Conservation (phyloP, 2,888 invertebrate genomes). For the Griposia aprilina region DNA sequence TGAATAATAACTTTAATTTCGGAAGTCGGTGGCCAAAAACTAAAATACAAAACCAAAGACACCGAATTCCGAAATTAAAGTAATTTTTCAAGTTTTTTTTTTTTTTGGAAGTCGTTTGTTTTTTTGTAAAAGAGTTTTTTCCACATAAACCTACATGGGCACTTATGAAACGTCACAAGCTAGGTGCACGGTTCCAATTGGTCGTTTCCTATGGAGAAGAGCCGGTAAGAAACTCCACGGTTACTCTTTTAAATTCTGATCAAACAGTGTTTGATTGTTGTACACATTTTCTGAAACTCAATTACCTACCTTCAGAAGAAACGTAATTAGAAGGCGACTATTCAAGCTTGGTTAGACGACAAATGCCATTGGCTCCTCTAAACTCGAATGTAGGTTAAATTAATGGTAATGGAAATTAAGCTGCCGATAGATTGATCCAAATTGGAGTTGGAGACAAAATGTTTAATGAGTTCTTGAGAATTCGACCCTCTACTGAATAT, state of each 20-base stretch:
- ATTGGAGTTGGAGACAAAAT: conserved; percentile 45
- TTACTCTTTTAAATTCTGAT: not conserved
- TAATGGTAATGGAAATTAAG: conserved; percentile 57
- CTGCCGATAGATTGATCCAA: conserved; percentile 47
- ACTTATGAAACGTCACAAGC: no score
- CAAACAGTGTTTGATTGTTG: not conserved
- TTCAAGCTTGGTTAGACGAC: conserved; percentile 43
- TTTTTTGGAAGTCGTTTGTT: no score
- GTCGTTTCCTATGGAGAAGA: no score
- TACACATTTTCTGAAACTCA: conserved; percentile 32
- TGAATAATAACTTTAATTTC: no score
- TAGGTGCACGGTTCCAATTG: no score
- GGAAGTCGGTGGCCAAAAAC: no score
- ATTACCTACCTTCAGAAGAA: conserved; percentile 27
- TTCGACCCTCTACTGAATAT: not conserved
- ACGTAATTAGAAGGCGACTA: conserved; percentile 44
- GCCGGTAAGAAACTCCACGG: no score
- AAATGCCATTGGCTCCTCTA: conserved; percentile 48
- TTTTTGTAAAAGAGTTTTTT: no score
- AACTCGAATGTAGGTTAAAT: conserved; percentile 53
- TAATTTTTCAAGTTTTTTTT: no score
- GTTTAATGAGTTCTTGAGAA: conserved; percentile 23
- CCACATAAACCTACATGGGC: no score
- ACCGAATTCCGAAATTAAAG: no score
- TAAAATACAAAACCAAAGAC: no score